Base-by-base conservation (phyloP, 2,113 vertebrate genomes). In the Austrofundulus limnaeus region DNA sequence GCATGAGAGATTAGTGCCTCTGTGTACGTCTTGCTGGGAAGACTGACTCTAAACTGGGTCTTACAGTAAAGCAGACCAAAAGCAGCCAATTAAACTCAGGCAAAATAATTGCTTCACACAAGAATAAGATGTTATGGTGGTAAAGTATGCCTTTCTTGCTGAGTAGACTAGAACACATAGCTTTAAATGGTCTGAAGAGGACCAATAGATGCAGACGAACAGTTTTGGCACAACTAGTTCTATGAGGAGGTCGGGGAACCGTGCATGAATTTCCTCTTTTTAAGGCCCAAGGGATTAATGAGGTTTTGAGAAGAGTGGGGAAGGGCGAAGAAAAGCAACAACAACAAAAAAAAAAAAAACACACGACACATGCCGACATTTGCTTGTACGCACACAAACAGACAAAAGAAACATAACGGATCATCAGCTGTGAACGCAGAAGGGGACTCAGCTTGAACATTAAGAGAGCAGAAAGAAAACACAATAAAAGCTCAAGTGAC, bases 211-310 rank as follows among this genome's bases (percentile, higher is more conserved):
- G 52, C 48, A 43, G 46, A 59, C 54, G 31, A 39, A 46, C 47
- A 72, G 71, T 17, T 61, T 45, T 25, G 50, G 50, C 53, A 53
- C 38, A 50, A 15, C 39, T 20, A 55, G 47, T 37, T 5, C 21
- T 53, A 68, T 64, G 75, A 74, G 52, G 41, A 70, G 55, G 63
- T 64, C n/a, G n/a, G 45, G 45, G 61, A 72, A 55, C 61, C 53
- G 79, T 42, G 65, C 31, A 64, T 64, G 71, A 74, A 85, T 83
- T 87, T 88, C 63, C 70, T 61, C 81, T 65, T 84, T 85, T 79
- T 70, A n/a, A 72, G 57, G 72, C 54, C 72, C 62, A 66, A 69
- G 63, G 78, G 82, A 85, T 87, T 87, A 85, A 46, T 66, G 77
- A 19, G 51, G 54, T 69, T 80, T 83, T 72, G n/a, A 46, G 66